Base-by-base conservation (phyloP, 1,140 invertebrate genomes). In the Ridgeia piscesae region DNA sequence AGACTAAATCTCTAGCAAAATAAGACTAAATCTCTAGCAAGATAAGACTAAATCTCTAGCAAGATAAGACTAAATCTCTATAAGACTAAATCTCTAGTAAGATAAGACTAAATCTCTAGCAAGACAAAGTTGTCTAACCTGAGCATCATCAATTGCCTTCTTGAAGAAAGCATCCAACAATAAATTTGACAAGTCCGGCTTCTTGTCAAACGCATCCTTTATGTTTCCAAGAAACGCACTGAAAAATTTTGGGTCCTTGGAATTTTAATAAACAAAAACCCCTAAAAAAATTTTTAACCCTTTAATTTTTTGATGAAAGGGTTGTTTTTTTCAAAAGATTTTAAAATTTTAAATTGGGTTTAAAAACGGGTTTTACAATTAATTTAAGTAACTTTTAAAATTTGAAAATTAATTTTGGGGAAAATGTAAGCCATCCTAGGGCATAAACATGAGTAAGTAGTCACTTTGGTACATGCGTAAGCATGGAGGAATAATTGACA, bases 201-300 rank as follows among this genome's bases (percentile, higher is more conserved):
- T 98, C 93, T 98, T 98, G 92, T 98, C 98, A 96, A 99, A 99
- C 0, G 99, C 99, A 88, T 97, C 96, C 96, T 99, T 99, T 94
- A 99, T 99, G 95, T 99, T 98, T 35, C 98, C 99, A 92, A 99
- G 96, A 96, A 99, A 99, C 0, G 97, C 98, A 95, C 98, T 98
- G 95, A 35, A 90, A 4, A 90, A 33, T 34, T 34, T 90, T 90
- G 33, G 17, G n/a, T n/a, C n/a, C n/a, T 34, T 33, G 27, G n/a
- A n/a, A 93, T 89, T 35, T 34, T 91, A 35, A 88, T 93, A 17
- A n/a, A 89, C 34, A 50, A 91, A 27, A 6, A 33, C 27, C 17
- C 27, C 2, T 14, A 77, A 77, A 77, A n/a, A n/a, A n/a, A n/a
- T n/a, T n/a, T n/a, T n/a, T n/a, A n/a, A n/a, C n/a, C n/a, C n/a